Evolutionary conservation across 2,113 vertebrate species (phyloP).

Genomic region (Notiomystis cincta): DNA sequence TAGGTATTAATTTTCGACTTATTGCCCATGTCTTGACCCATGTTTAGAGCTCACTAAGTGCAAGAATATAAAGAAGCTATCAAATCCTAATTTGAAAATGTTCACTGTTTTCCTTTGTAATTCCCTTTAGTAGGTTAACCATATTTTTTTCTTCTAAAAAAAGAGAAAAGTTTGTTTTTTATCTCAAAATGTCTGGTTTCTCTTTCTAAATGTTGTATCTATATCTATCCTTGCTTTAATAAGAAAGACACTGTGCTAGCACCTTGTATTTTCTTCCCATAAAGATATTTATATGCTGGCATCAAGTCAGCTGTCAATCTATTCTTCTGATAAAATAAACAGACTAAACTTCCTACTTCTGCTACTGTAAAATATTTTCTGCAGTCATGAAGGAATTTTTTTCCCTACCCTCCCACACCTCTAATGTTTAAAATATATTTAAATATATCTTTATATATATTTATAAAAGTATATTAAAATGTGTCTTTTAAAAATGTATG

Average conservation of each 20-base stretch:
- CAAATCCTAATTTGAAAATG: background rate
- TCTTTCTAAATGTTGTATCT: background rate
- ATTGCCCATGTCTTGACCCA: background rate
- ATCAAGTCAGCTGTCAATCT: background rate
- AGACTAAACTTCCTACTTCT: background rate
- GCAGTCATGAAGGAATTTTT: background rate
- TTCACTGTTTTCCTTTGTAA: background rate
- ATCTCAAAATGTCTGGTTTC: background rate
- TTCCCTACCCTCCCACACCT: background rate
- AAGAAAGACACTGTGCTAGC: background rate
- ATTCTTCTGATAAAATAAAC: background rate
- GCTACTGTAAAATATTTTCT: background rate
- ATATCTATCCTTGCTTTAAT: background rate
- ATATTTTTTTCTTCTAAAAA: too few relatives aligned
- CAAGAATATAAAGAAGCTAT: background rate
- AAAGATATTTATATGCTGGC: background rate
- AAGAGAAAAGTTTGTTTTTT: background rate
- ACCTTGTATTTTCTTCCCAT: background rate
- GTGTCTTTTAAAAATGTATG: background rate
- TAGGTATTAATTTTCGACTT: background rate
- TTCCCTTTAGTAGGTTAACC: background rate
- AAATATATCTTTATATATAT: background rate
- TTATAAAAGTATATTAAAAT: background rate
- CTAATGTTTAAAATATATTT: background rate
- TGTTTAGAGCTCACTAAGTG: background rate